Conservation (phyloP, 37 sponge, comb jelly and placozoan genomes). For the Ephydatia muelleri region DNA sequence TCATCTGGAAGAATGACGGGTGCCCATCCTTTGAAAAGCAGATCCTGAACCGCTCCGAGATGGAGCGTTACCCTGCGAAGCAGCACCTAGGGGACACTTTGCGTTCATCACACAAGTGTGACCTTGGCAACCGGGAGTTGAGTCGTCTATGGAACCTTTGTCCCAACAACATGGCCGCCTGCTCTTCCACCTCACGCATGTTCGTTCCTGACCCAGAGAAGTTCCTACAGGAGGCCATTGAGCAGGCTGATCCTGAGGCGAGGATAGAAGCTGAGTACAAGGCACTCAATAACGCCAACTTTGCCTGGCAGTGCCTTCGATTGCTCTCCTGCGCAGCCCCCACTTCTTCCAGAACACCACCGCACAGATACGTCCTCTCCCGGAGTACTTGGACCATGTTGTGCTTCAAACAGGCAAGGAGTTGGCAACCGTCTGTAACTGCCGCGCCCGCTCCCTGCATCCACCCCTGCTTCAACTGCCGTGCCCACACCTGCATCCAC, state of each 20-base stretch:
- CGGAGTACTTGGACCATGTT: constrained; percentile 80
- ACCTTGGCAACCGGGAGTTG: constrained; percentile 86
- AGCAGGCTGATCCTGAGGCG: constrained; percentile 90
- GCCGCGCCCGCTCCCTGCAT: no score
- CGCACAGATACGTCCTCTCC: constrained; percentile 59
- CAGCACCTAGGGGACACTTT: constrained; percentile 22
- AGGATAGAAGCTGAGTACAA: constrained; percentile 89
- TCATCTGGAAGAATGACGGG: constrained; percentile 98
- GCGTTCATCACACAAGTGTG: constrained; percentile 14
- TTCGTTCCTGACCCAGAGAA: constrained; percentile 76
- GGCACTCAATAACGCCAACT: constrained; percentile 79
- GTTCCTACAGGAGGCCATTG: constrained; percentile 88
- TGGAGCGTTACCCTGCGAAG: not conserved
- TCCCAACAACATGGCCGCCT: constrained; percentile 90
- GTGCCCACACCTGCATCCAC: no score
- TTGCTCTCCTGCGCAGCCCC: constrained; percentile 80
- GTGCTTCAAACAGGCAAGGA: constrained; percentile 69
- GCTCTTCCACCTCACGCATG: constrained; percentile 59
- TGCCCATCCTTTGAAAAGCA: constrained; percentile 77
- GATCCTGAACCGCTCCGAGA: not conserved
- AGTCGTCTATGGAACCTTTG: constrained; percentile 94
- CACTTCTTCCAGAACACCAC: constrained; percentile 90
- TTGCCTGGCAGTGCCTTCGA: constrained; percentile 83
- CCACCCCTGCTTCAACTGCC: no score
- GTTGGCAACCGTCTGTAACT: not conserved